Evolutionary conservation across 1,140 invertebrate genomes (phyloP), one percentile per base, ranked within the genome.

Genomic region (Cyphomyrmex costatus): DNA sequence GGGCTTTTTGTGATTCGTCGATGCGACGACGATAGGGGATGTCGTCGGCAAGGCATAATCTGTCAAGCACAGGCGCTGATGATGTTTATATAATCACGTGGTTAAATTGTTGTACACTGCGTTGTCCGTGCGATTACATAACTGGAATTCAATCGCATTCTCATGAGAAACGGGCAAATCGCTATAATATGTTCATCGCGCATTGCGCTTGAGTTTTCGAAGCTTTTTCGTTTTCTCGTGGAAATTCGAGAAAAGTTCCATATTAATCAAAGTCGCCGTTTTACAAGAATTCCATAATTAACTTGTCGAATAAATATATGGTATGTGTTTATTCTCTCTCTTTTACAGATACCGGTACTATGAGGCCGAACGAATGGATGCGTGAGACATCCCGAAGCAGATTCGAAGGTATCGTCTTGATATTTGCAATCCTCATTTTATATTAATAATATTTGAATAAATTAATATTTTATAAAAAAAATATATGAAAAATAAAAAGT

Each of bases 61-160:
- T 90, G 92, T 93, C 92, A 93, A 71, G 33, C 76, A 76, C 93
- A 93, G 91, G 77, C 79, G 49, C 77, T 80, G 86, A 91, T 92
- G 87, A 89, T 77, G 79, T 92, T 93, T 93, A 91, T 88, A 88
- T 92, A 93, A 93, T 90, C 85, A 89, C 79, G 79, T 91, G 88
- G 83, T 91, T 90, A 90, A 91, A 92, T 91, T 90, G 88, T 89
- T 90, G 82, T 77, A 91, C 85, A 46, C 68, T 73, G 33, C 87
- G 82, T 90, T 90, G 77, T 87, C 77, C 46, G 85, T 46, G 30
- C 33, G 70, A 36, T 89, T 91, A 89, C 14, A 46, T 89, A 90
- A 90, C 63, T 7, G 66, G 56, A 87, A 91, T 91, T 92, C 71
- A 85, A 42, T 71, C 10, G 49, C 42, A 51, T 85, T 66, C 61